These are phyloP conservation scores for Etheostoma nigrum DNA, from an alignment of 2,797 vertebrate species.

Conservation along the genomic window DNA sequence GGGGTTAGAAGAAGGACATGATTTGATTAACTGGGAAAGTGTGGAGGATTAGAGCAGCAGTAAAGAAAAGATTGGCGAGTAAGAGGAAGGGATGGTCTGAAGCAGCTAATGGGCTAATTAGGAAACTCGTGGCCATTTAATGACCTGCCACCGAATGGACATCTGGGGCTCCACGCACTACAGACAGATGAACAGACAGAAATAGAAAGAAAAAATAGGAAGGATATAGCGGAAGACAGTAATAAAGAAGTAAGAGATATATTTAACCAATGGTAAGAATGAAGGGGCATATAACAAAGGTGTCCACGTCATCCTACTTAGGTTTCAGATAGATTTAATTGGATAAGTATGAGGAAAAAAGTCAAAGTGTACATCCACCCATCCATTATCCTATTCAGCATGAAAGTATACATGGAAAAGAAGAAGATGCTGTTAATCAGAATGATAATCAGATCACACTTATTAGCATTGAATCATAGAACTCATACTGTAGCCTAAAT, in stretches of 20 bases:
- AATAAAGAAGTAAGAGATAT: constrained; percentile 1
- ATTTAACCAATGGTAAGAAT: constrained; percentile 21
- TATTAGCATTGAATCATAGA: background rate
- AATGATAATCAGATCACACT: background rate
- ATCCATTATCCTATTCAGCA: too few relatives aligned
- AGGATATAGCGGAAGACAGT: constrained; percentile 8
- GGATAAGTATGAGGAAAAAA: background rate
- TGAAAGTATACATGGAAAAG: background rate
- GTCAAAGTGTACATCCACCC: background rate
- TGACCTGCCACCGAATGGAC: constrained; percentile 62
- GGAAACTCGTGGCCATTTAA: constrained; percentile 60
- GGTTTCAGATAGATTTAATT: constrained; percentile 10
- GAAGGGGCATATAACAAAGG: background rate
- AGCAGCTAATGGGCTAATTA: constrained; percentile 74
- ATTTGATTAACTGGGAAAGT: constrained; percentile 51
- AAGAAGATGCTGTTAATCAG: background rate
- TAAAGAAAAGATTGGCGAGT: constrained; percentile 20
- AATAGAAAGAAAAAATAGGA: constrained; percentile 46
- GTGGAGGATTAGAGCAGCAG: constrained; percentile 36
- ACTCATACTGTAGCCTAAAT: background rate
- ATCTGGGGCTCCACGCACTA: constrained; percentile 21
- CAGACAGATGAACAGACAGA: constrained; percentile 45
- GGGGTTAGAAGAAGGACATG: constrained; percentile 21
- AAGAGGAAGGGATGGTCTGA: constrained; percentile 34
- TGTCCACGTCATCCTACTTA: background rate